Percentiles rank a stretch among this genome's conserved stretches.
Evolutionary conservation across 2,113 vertebrate species (phyloP).

Genomic region (Brachirus orientalis): DNA sequence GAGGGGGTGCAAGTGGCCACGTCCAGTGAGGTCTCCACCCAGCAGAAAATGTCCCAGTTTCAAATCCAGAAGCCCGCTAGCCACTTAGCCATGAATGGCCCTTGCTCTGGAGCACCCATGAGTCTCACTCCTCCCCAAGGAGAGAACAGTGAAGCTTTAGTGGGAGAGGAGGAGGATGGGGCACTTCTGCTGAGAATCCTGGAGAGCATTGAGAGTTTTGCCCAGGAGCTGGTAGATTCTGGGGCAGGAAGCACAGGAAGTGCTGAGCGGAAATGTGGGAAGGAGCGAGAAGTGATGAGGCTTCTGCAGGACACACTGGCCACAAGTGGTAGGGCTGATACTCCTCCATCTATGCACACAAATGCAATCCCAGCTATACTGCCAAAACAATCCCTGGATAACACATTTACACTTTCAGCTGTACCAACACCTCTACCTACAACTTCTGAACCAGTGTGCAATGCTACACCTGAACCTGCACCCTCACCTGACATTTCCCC

Average conservation of each 20-base stretch:
- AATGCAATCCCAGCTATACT: conserved; percentile 44
- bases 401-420: conserved; percentile 27
- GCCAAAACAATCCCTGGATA: conserved; percentile 46
- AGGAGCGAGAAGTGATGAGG: conserved; percentile 96
- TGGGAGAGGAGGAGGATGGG: conserved; percentile 90
- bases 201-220: conserved; percentile 98
- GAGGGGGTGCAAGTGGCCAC: conserved; percentile 47
- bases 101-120: conserved; percentile 35
- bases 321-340: conserved; percentile 79
- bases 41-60: conserved; percentile 59
- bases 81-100: conserved; percentile 76
- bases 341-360: conserved; percentile 41
- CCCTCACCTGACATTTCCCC: conserved; percentile 15
- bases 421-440: background rate
- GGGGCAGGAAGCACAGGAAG: conserved; percentile 90
- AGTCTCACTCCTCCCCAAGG: conserved; percentile 25
- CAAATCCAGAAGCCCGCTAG: conserved; percentile 69
- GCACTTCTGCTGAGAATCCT: conserved; percentile 91
- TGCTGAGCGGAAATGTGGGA: conserved; percentile 80
- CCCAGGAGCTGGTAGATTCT: conserved; percentile 96
- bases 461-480: conserved; percentile 25
- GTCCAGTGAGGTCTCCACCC: conserved; percentile 37
- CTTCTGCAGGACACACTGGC: conserved; percentile 94
- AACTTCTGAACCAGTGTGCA: conserved; percentile 18
- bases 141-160: conserved; percentile 67